These are phyloP conservation scores for Elymnias hypermnestra DNA, from an alignment of 1,140 invertebrate species.

Conservation along the genomic window DNA sequence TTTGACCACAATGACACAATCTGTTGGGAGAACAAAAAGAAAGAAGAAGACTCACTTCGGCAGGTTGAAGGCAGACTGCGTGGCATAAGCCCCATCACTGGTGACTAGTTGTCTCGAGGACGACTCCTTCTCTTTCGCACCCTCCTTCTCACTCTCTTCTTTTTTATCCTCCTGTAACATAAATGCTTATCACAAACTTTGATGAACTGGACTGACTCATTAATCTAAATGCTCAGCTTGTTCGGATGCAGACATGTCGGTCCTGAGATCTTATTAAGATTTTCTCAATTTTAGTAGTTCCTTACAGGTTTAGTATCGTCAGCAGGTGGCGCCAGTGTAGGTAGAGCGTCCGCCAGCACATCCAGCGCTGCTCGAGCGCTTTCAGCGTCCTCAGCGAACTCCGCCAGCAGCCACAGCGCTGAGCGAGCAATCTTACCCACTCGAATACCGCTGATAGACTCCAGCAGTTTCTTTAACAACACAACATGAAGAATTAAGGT, in stretches of 20 bases:
- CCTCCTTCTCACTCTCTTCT: slow-evolving; percentile 17
- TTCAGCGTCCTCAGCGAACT: slow-evolving; percentile 89
- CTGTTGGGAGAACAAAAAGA: too few relatives aligned
- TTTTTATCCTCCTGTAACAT: slow-evolving; percentile 3
- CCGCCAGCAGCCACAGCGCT: slow-evolving; percentile 98
- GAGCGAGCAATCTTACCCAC: slow-evolving; percentile 93
- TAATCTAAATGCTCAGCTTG: too few relatives aligned
- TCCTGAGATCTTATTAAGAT: too few relatives aligned
- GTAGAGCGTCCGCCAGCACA: slow-evolving; percentile 84
- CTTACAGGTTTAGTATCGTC: neutral
- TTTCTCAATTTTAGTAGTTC: neutral
- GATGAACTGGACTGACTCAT: too few relatives aligned
- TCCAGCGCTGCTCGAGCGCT: slow-evolving; percentile 90
- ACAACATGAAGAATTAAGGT: neutral
- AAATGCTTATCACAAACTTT: neutral
- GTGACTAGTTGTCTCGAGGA: slow-evolving; percentile 85
- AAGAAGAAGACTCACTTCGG: slow-evolving; percentile 80
- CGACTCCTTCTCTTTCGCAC: slow-evolving; percentile 25
- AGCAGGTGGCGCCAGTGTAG: slow-evolving; percentile 49
- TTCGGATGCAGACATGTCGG: too few relatives aligned
- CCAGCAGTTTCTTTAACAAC: slow-evolving; percentile 83
- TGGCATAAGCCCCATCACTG: slow-evolving; percentile 98
- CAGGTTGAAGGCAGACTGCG: slow-evolving; percentile 96
- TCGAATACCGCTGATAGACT: slow-evolving; percentile 88
- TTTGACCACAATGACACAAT: too few relatives aligned